Conservation (phyloP, 2,113 vertebrate species). For the Chroicocephalus ridibundus region DNA sequence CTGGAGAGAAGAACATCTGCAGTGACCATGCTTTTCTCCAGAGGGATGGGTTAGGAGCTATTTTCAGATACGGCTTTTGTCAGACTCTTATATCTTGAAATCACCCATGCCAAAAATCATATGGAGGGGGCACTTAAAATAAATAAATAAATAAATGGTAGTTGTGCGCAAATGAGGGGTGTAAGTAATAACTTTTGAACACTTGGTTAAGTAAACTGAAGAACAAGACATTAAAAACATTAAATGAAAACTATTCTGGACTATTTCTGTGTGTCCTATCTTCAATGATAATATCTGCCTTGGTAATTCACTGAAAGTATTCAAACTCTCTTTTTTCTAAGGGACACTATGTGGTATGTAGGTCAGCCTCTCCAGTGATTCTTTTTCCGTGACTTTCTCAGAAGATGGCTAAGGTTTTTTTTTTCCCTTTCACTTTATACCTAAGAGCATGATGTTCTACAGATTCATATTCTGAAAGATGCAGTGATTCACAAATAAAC, state of each 20-base stretch:
- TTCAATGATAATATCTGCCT: not conserved
- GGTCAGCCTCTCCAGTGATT: not conserved
- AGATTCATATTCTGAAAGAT: constrained; percentile 2
- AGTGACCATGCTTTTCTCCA: not conserved
- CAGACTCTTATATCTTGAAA: not conserved
- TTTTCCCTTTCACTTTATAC: not conserved
- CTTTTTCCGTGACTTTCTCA: not conserved
- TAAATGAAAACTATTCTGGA: not conserved
- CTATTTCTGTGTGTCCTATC: not conserved
- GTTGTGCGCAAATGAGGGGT: not conserved
- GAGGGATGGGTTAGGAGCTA: not conserved
- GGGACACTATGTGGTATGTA: not conserved
- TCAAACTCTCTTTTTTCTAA: not conserved
- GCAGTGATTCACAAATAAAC: constrained; percentile 28
- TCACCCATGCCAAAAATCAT: not conserved
- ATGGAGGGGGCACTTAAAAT: not conserved
- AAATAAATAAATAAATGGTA: not conserved
- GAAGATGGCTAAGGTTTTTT: not conserved
- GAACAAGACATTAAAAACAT: not conserved
- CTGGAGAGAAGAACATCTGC: not conserved
- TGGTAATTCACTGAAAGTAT: not conserved
- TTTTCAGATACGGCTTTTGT: not conserved
- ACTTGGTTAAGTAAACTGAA: not conserved
- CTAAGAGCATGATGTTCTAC: not conserved
- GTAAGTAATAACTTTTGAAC: not conserved